Evolutionary conservation across 2,888 invertebrate genomes (phyloP).

Genomic region (Eristalinus sepulchralis): DNA sequence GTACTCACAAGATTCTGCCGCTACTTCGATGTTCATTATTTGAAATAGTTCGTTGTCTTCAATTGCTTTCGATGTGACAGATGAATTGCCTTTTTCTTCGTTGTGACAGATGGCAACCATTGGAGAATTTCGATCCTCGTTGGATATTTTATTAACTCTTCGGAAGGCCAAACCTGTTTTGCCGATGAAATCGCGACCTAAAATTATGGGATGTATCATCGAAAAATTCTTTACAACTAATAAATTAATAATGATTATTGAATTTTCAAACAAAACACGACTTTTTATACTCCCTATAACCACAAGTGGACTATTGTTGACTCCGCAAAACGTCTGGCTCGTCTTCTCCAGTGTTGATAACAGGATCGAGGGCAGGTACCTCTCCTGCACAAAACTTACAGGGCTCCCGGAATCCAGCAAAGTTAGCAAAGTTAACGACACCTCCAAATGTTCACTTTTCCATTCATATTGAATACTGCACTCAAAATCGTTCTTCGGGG

Average conservation of each 20-base stretch:
- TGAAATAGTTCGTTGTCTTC: background rate
- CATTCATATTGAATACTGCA: background rate
- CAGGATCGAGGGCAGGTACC: constrained; percentile 25
- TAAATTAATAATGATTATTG: constrained; percentile 17
- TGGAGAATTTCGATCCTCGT: background rate
- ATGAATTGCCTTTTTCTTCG: too few relatives aligned
- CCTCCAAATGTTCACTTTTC: constrained; percentile 1
- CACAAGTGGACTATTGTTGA: background rate
- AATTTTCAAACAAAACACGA: constrained; percentile 21
- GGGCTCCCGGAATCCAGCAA: background rate
- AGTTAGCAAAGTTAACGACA: background rate
- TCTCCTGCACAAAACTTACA: constrained; percentile 25
- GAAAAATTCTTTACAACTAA: constrained; percentile 21
- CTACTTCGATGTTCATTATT: constrained; percentile 3
- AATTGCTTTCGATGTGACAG: background rate
- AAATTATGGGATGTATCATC: constrained; percentile 37
- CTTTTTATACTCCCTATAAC: background rate
- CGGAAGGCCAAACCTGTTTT: constrained; percentile 40
- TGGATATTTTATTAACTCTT: background rate
- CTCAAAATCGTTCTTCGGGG: background rate
- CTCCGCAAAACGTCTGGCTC: background rate
- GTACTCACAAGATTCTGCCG: background rate
- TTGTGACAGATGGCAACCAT: background rate
- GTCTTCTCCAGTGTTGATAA: background rate
- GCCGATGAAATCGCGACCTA: constrained; percentile 47